Evolutionary conservation across 2,113 vertebrate genomes (phyloP), one percentile per base, ranked within the genome.

Genomic region (Lethenteron reissneri): DNA sequence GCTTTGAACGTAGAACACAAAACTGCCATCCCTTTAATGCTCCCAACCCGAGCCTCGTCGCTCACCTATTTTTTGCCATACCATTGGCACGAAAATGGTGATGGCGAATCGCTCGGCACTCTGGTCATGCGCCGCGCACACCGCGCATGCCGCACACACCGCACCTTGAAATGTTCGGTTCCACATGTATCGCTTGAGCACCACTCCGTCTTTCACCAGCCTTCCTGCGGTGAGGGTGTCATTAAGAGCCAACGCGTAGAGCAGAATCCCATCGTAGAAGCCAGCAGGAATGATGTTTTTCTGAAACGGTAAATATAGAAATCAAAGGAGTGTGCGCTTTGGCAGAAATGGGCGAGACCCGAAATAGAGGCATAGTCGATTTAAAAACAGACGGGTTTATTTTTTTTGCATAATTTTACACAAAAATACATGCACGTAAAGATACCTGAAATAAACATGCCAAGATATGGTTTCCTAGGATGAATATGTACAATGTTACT

Each of bases 211-310:
- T 2, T 75, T 58, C 58, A 80, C 4, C 11, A 76, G 73, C 11
- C 83, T 82, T 0, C 81, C 82, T 0, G n/a, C 75, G 10, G 75
- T 75, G 68, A 84, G 75, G 0, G 80, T 84, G 78, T 85, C 84
- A 0, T 77, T 78, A 71, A 81, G 76, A 0, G 83, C 84, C n/a
- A 81, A 82, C 14, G 81, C 72, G 0, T 82, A 85, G 19, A 85
- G 81, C 78, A 84, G 76, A 1, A 86, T 76, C 2, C 77, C 82
- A 0, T 86, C 84, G 0, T 86, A 79, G 78, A 86, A 86, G 10
- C 81, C 76, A 0, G 81, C 84, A 0, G 83, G 79, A 12, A 86
- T 82, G 76, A 74, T 68, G 64, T 68, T 68, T 68, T 68, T 68
- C 64, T 68, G 64, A 25, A 68, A 68, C 17, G 17, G 3, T 8